These are phyloP conservation scores for Apeltes quadracus DNA, from an alignment of 2,113 vertebrate species.

Conservation along the genomic window DNA sequence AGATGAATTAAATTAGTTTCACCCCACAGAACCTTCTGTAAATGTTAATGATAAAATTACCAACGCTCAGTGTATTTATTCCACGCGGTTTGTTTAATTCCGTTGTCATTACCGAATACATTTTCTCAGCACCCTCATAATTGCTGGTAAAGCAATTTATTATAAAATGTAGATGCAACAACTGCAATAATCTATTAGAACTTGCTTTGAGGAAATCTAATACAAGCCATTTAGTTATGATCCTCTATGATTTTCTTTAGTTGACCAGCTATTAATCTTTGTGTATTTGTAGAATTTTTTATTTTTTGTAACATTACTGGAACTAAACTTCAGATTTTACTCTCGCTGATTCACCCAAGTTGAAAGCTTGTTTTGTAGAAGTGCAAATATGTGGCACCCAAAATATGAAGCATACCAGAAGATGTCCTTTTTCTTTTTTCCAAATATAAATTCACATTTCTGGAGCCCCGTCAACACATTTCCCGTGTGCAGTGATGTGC, in stretches of 20 bases:
- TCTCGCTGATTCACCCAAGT: background rate
- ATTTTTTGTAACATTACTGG: background rate
- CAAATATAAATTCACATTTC: background rate
- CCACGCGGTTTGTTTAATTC: background rate
- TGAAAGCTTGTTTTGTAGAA: background rate
- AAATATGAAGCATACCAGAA: conserved; percentile 11
- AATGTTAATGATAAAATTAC: conserved; percentile 33
- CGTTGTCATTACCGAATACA: background rate
- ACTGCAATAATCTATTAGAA: background rate
- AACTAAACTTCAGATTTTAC: background rate
- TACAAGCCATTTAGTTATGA: background rate
- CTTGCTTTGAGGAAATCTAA: background rate
- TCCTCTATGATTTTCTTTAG: background rate
- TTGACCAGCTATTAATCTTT: background rate
- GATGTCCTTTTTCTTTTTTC: background rate
- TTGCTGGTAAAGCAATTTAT: background rate
- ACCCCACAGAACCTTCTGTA: conserved; percentile 29
- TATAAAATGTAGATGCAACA: background rate
- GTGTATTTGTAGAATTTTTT: background rate
- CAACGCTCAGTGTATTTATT: conserved; percentile 17
- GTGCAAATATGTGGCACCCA: background rate
- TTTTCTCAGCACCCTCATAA: background rate
- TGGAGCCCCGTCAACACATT: conserved; percentile 9
- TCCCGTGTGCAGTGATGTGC: conserved; percentile 29
- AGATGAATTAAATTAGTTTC: conserved; percentile 26